Evolutionary conservation across 2,113 vertebrate species (phyloP).

Genomic region (Eonycteris spelaea): DNA sequence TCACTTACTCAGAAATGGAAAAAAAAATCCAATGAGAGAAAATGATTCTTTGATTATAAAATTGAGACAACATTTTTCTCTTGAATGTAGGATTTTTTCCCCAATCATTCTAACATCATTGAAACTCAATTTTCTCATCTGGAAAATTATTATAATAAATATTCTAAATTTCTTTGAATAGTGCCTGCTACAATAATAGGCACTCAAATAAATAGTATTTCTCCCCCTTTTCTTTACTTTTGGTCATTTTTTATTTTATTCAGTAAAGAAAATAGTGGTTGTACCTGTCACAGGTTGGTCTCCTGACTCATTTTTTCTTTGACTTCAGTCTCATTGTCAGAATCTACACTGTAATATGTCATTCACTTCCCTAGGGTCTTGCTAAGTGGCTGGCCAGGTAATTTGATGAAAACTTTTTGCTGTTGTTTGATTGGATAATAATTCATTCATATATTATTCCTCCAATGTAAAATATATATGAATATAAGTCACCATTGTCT

Average conservation of each 20-base stretch:
- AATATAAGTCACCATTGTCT: neutral
- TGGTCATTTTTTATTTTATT: neutral
- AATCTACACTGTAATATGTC: neutral
- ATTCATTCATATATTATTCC: neutral
- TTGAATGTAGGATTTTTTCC: neutral
- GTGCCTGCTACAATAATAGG: neutral
- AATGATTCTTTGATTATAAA: neutral
- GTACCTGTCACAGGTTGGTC: neutral
- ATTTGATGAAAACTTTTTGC: neutral
- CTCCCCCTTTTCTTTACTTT: neutral
- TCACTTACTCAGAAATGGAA: neutral
- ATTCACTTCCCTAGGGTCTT: neutral
- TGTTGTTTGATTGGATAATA: neutral
- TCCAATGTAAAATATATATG: slow-evolving; percentile 24
- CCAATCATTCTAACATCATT: neutral
- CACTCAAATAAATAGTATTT: neutral
- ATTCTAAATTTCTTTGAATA: neutral
- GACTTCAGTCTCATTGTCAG: neutral
- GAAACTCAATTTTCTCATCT: slow-evolving; percentile 1
- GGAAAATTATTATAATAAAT: neutral
- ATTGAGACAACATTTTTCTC: slow-evolving; percentile 15
- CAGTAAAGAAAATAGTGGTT: neutral
- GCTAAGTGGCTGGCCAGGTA: neutral
- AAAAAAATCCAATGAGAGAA: neutral
- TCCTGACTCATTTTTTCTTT: neutral